Evolutionary conservation across 64 coral and sea anemone genomes (phyloP).

Genomic region (Stichodactyla helianthus): DNA sequence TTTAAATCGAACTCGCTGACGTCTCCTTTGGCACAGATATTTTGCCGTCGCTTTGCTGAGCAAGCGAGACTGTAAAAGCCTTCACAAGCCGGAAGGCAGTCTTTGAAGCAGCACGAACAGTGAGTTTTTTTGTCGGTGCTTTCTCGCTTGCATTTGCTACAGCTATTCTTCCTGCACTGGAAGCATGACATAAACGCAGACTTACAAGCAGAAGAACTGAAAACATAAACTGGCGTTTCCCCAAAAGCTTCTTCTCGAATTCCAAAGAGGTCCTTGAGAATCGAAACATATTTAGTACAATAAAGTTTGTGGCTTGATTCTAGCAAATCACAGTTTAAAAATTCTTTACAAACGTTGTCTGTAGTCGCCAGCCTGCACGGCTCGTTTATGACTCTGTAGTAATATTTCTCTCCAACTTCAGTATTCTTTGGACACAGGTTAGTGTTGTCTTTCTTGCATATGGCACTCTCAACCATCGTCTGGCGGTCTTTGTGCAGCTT

Average conservation of each 20-base stretch:
- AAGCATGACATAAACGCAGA: conserved; percentile 37
- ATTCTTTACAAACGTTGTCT: conserved; percentile 25
- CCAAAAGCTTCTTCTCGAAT: conserved; percentile 30
- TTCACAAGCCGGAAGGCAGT: conserved; percentile 34
- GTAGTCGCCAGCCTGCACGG: conserved; percentile 35
- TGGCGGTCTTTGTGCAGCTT: conserved; percentile 37
- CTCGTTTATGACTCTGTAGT: conserved; percentile 37
- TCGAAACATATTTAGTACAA: conserved; percentile 52
- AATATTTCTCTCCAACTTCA: conserved; percentile 51
- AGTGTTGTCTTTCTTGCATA: conserved; percentile 23
- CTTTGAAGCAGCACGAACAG: conserved; percentile 77
- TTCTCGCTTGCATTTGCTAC: conserved; percentile 15
- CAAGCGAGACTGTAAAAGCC: conserved; percentile 34
- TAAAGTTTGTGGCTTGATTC: conserved; percentile 36
- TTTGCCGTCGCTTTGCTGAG: conserved; percentile 17
- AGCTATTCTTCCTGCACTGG: conserved; percentile 31
- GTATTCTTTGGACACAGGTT: conserved; percentile 41
- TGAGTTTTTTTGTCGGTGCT: neutral
- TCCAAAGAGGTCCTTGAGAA: conserved; percentile 33
- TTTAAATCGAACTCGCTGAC: conserved; percentile 49
- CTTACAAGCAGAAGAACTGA: conserved; percentile 24
- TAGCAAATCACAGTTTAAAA: conserved; percentile 15
- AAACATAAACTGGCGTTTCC: conserved; percentile 36
- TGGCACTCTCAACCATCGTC: conserved; percentile 45
- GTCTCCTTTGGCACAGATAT: conserved; percentile 55